Base-by-base conservation (phyloP, 2,113 vertebrate genomes). In the Ploceus nigricollis region DNA sequence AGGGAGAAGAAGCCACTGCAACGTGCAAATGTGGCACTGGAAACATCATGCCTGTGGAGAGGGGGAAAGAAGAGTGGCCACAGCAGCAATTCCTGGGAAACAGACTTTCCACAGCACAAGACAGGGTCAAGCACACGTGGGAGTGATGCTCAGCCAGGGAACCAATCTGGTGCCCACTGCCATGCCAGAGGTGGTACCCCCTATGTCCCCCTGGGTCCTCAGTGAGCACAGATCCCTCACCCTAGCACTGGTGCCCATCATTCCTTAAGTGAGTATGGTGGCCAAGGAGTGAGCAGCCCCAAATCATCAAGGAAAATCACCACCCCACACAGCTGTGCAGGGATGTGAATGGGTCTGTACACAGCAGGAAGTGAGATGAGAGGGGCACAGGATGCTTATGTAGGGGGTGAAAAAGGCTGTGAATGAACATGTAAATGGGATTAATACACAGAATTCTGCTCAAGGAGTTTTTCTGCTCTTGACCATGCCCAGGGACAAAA, bases 1-100 rank as follows among this genome's bases (percentile, higher is more conserved):
- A 75, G 23, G 54, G 42, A 40, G 33, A 48, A 87, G 42, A 37
- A 71, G 76, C 9, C 35, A 25, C 70, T 37, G n/a, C 44, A 73
- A 31, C 1, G 3, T 16, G 33, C 13, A 10, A 16, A 9, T 0
- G 0, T 30, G 45, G 9, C 31, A 40, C 35, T 69, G 72, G 44
- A 76, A 88, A 54, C 9, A 56, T 21, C 14, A 10, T 3, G 9
- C 16, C 47, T 68, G 3, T 30, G n/a, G 54, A 53, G 21, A 40
- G 7, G 2, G 4, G 4, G 10, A 35, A n/a, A 48, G 19, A 77
- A 21, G n/a, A 90, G 12, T 42, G 60, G 33, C 21, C 40, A 73
- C 17, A 18, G 33, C 15, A 56, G 11, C 6, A 3, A 1, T 27
- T 64, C 30, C 15, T 39, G 54, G 39, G 37, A 73, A 85, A 60